Evolutionary conservation across 2,113 vertebrate genomes (phyloP), one percentile per base, ranked within the genome.

Genomic region (Chaenocephalus aceratus): DNA sequence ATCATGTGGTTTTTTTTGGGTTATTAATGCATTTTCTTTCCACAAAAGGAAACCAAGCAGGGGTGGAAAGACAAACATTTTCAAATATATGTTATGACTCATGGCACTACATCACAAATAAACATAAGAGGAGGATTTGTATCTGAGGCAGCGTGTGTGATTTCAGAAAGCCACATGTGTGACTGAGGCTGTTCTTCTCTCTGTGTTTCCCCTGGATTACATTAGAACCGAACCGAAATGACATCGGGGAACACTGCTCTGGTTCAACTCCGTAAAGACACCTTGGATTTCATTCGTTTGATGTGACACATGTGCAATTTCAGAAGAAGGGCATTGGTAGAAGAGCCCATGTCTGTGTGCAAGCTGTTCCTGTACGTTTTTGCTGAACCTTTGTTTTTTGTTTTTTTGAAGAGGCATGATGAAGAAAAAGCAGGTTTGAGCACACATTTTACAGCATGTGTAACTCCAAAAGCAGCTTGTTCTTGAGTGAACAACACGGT

Each of bases 61-160:
- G 46, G 45, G 18, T 23, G 49, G 11, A 30, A 65, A 60, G 54
- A 67, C 21, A 58, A 26, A 70, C 10, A 46, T 67, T 59, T 68
- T 45, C 16, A 49, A 69, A 74, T 49, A 52, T 48, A 3, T 69
- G 46, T 51, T 9, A 68, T 75, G 74, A 8, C 18, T 45, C 64
- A 70, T 72, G 61, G 59, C 53, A 45, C 54, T 51, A 52, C 63
- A 73, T 66, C 68, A 74, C 56, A 86, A 86, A 70, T 72, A 82
- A 49, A 83, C n/a, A 62, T 23, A 60, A 45, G 69, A 76, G 62
- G 54, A 54, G 54, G 46, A 54, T 48, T 75, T 80, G 56, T 67
- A 44, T 53, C 60, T 53, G 69, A 80, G 73, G 61, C 36, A n/a
- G 41, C 57, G 57, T 67, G 57, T 67, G 54, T 62, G 60, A 64